phyloP scores from a whole-genome alignment of 2,797 vertebrate genomes.

The Myotis findleyi region DNA sequence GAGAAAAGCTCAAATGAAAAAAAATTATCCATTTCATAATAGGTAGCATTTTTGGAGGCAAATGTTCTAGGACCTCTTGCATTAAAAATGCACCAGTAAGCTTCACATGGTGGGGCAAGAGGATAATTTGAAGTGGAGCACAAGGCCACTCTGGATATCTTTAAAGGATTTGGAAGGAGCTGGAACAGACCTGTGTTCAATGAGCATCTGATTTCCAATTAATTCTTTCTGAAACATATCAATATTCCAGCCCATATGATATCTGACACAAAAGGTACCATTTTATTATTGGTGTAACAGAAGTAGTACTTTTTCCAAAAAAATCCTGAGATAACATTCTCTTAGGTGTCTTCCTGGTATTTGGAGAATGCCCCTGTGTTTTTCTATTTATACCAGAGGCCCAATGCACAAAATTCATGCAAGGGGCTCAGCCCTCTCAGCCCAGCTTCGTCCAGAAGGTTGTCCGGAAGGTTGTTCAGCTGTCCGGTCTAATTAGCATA shows the following conservation, averaged over 20 bases:
- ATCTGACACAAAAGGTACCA: background rate
- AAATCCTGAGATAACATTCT: background rate
- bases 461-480: no score
- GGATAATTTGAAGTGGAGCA: background rate
- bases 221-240: background rate
- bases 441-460: no score
- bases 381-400: background rate
- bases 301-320: background rate
- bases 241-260: background rate
- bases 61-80: slow-evolving; percentile 8
- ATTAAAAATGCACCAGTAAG: background rate
- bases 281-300: slow-evolving; percentile 10
- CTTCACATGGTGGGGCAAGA: background rate
- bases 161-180: background rate
- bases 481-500: no score
- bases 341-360: slow-evolving; percentile 30
- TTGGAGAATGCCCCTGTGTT: slow-evolving; percentile 6
- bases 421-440: no score
- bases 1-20: slow-evolving; percentile 24
- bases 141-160: background rate
- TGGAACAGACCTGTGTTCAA: background rate
- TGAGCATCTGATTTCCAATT: background rate
- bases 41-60: slow-evolving; percentile 14
- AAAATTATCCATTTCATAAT: slow-evolving; percentile 50
- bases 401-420: no score